Evolutionary conservation across 2,797 vertebrate species (phyloP).

Genomic region (Amniataba percoides): DNA sequence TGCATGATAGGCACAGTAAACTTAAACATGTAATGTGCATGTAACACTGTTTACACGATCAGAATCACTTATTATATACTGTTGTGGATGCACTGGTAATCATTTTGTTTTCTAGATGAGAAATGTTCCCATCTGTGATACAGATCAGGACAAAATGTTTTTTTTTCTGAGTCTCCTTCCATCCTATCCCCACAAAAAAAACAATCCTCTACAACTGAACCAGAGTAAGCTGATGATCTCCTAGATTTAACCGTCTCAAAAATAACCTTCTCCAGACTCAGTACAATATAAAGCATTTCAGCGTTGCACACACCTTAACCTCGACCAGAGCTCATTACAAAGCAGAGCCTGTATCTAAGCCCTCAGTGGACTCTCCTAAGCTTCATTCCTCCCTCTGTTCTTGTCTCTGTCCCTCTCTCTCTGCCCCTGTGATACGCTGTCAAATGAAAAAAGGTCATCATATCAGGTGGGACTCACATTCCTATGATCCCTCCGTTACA

Average conservation of each 20-base stretch:
- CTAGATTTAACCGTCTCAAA: slow-evolving; percentile 16
- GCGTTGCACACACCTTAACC: slow-evolving; percentile 70
- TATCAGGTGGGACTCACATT: slow-evolving; percentile 32
- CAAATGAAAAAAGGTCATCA: slow-evolving; percentile 28
- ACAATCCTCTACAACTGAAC: slow-evolving; percentile 50
- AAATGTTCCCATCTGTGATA: slow-evolving; percentile 25
- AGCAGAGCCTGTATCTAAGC: slow-evolving; percentile 28
- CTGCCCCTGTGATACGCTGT: slow-evolving; percentile 24
- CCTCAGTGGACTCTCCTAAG: slow-evolving; percentile 7
- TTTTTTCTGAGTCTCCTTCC: slow-evolving; percentile 62
- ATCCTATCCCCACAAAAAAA: slow-evolving; percentile 47
- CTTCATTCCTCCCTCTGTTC: slow-evolving; percentile 8
- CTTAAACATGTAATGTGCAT: slow-evolving; percentile 54
- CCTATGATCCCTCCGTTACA: slow-evolving; percentile 50
- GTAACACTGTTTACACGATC: slow-evolving; percentile 63
- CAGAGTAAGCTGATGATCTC: slow-evolving; percentile 39
- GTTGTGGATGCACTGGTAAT: slow-evolving; percentile 39
- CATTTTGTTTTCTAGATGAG: slow-evolving; percentile 39
- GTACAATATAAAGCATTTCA: slow-evolving; percentile 43
- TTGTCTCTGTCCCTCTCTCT: slow-evolving; percentile 19
- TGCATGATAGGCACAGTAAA: slow-evolving; percentile 73
- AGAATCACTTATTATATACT: slow-evolving; percentile 55
- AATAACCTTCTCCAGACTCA: slow-evolving; percentile 43
- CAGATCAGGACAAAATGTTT: slow-evolving; percentile 18
- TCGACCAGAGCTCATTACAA: slow-evolving; percentile 38